phyloP scores from a whole-genome alignment of 2,888 invertebrate genomes.

The Antheraea assamensis region DNA sequence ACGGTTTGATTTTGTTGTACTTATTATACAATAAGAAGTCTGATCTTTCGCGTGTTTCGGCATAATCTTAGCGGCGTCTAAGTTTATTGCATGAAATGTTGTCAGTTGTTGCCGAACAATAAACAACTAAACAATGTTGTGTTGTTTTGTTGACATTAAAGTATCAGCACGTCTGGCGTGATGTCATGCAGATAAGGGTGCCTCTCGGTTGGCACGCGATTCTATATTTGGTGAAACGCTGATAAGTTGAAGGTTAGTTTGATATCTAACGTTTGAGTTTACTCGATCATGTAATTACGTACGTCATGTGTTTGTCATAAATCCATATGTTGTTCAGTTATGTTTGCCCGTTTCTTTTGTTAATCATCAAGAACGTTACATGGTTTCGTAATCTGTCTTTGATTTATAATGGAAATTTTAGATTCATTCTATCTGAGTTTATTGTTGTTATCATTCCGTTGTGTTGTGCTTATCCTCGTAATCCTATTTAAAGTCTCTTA shows the following conservation, averaged over 20 bases:
- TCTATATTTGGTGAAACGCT: constrained; percentile 50
- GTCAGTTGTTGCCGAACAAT: constrained; percentile 14
- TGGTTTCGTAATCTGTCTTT: constrained; percentile 30
- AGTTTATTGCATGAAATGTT: not conserved
- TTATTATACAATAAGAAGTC: not conserved
- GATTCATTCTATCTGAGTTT: constrained; percentile 49
- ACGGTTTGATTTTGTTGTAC: not conserved
- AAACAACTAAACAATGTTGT: not conserved
- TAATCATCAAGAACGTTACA: constrained; percentile 3
- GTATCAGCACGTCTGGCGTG: not conserved
- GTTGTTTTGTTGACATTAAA: constrained; percentile 7
- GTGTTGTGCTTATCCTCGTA: constrained; percentile 49
- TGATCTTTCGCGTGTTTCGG: not conserved
- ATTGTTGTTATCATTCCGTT: constrained; percentile 50
- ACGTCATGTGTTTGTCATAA: constrained; percentile 9
- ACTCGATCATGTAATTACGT: constrained; percentile 21
- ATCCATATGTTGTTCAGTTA: constrained; percentile 7
- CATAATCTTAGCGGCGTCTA: not conserved
- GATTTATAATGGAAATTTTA: constrained; percentile 64
- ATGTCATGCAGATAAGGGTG: constrained; percentile 49
- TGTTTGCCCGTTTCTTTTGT: constrained; percentile 19
- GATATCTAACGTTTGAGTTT: constrained; percentile 34
- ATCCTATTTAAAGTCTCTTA: constrained; percentile 54
- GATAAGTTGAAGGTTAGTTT: constrained; percentile 71
- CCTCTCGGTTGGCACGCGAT: constrained; percentile 46